Percentiles rank a stretch among this genome's conserved stretches.
phyloP scores from a whole-genome alignment of 2,888 invertebrate genomes.

The Agrochola circellaris region DNA sequence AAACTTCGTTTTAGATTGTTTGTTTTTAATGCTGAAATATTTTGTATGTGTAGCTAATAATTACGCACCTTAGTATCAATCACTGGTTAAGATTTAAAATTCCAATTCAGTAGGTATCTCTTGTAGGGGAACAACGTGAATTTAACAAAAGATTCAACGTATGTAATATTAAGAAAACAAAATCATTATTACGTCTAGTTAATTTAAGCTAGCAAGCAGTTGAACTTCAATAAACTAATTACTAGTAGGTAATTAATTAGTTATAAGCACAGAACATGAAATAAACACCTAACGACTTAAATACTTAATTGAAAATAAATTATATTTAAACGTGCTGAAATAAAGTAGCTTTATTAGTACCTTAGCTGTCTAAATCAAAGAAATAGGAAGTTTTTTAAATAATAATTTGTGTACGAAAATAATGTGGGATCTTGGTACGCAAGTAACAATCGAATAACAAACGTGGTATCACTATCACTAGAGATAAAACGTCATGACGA shows the following conservation, averaged over 20 bases:
- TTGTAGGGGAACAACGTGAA: neutral
- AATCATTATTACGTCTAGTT: conserved; percentile 2
- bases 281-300: neutral
- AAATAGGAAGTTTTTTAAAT: conserved; percentile 12
- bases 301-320: neutral
- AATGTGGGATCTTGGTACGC: conserved; percentile 29
- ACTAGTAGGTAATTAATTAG: neutral
- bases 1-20: neutral
- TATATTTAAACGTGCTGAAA: neutral
- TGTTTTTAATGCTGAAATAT: neutral
- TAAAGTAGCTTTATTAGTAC: neutral
- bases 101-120: neutral
- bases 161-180: neutral
- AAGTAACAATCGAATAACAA: conserved; percentile 60
- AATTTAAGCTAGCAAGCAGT: neutral
- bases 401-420: conserved; percentile 39
- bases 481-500: conserved; percentile 76
- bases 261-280: neutral
- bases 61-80: neutral
- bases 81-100: neutral
- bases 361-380: neutral
- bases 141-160: neutral
- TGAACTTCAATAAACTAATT: neutral
- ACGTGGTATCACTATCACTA: conserved; percentile 71
- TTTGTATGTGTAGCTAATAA: neutral